Base-by-base conservation (phyloP, 2,888 invertebrate genomes). In the Drosophila aldrichi region DNA sequence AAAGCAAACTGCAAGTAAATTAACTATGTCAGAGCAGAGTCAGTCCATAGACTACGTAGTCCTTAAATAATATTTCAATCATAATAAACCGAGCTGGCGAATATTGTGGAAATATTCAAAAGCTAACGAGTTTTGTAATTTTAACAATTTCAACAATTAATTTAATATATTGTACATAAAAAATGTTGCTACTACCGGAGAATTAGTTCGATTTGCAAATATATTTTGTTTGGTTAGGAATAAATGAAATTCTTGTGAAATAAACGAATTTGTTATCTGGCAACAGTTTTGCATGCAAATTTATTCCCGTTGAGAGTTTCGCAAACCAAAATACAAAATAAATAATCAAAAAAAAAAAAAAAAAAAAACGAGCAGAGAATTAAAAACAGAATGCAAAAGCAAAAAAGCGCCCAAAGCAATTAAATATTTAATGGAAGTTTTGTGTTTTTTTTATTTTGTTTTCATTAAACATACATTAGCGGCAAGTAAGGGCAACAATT, bases 1-100 rank as follows among this genome's bases (percentile, higher is more conserved):
- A 88, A 64, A 66, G 64, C 69, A 55, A 67, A 71, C 74, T 69
- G 57, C 71, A 66, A 73, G 58, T 68, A 77, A 66, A 73, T 54
- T 43, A 56, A 56, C 46, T 54, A 20, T 48, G 41, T 22, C 36
- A n/a, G 14, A 20, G 18, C 34, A n/a, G n/a, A 34, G 16, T 9
- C 20, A 6, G 18, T n/a, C 34, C 16, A 44, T 43, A 6, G 44
- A 22, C 16, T 34, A n/a, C 12, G 8, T 36, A 43, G 7, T 2
- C 14, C 61, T 74, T 62, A 44, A 36, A 68, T 43, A 38, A 62
- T 22, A 54, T 43, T 44, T 48, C 6, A 36, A 66, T 32, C n/a
- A 6, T 41, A n/a, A 32, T 12, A 10, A 20, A 6, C 6, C 6
- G 43, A 20, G 2, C 1, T 12, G 41, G 16, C 22, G 18, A 40